Base-by-base conservation (phyloP, 2,797 vertebrate genomes). In the Chelonia mydas region DNA sequence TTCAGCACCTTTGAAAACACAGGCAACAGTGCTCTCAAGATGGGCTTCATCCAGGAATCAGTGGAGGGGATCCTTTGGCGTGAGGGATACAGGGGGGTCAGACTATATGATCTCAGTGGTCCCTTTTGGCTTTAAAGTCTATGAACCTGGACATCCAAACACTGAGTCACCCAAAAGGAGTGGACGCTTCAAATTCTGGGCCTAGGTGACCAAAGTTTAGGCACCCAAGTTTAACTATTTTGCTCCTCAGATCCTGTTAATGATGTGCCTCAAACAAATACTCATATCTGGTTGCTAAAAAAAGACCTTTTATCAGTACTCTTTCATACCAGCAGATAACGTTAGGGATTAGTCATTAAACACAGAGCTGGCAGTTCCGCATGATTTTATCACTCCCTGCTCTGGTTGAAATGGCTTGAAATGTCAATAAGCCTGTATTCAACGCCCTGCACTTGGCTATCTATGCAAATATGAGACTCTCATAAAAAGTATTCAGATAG, bases 371-470 rank as follows among this genome's bases (percentile, higher is more conserved):
- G 81, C 78, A 76, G 59, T 89, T 7, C 90, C 78, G 49, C 93
- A 80, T 50, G 41, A 82, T 74, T 19, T n/a, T 86, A 45, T 94
- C 90, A 6, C 31, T 88, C 91, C 76, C 68, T 92, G 74, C 21
- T 89, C 1, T 7, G 21, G 45, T 7, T 61, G 27, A 31, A 74
- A 84, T 33, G 19, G 10, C 31, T 82, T 41, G 68, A 74, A 74
- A 2, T 28, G 0, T 1, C 6, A 54, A 13, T 76, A 76, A 76
- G 72, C 41, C 72, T 47, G 25, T 89, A 90, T 81, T 78, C 54
- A 83, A 91, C 6, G 50, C 80, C 74, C 74, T 86, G 47, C 0
- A 3, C 5, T 89, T 89, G 55, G 31, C 81, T 49, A 2, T 25
- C 77, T 53, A 55, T 65, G 28, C 4, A 81, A 49, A 33, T 74